Evolutionary conservation across 2,797 vertebrate genomes (phyloP).

Genomic region (Hippocampus kuda): DNA sequence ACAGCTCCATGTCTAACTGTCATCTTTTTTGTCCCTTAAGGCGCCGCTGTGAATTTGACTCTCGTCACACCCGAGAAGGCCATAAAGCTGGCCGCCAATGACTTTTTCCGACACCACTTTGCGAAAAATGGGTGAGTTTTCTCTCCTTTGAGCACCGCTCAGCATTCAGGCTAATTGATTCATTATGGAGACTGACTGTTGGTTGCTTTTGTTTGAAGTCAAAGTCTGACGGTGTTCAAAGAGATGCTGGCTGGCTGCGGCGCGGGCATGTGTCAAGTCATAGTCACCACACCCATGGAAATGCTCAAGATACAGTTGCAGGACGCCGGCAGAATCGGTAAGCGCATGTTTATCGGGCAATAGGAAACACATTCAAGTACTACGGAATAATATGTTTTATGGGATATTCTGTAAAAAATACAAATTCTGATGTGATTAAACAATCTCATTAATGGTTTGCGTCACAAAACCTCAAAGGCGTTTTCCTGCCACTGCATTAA

Average conservation of each 20-base stretch:
- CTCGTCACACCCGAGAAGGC: constrained; percentile 79
- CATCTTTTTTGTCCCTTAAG: constrained; percentile 51
- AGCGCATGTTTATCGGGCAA: constrained; percentile 7
- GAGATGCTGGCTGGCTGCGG: constrained; percentile 80
- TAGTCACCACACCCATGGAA: constrained; percentile 79
- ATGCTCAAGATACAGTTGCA: constrained; percentile 83
- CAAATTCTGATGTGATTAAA: too few relatives aligned
- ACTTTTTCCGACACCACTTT: constrained; percentile 71
- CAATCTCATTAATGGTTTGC: too few relatives aligned
- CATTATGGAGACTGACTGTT: background rate
- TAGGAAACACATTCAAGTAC: too few relatives aligned
- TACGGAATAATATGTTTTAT: too few relatives aligned
- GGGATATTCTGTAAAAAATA: too few relatives aligned
- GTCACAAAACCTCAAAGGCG: background rate
- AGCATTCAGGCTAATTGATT: background rate
- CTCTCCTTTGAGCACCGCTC: background rate
- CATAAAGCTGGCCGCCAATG: constrained; percentile 77
- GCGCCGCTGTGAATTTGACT: constrained; percentile 74
- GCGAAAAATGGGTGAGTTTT: constrained; percentile 64
- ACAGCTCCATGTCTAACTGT: constrained; percentile 31
- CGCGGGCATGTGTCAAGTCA: constrained; percentile 76
- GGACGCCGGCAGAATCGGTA: constrained; percentile 74
- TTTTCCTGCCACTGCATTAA: background rate
- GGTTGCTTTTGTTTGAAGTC: constrained; percentile 47
- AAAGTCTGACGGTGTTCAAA: constrained; percentile 65